A percentile compares a stretch with the other conserved stretches of the same genome.
These are phyloP conservation scores for Sigmodon hispidus DNA, from an alignment of 2,113 vertebrate species.

Conservation along the genomic window DNA sequence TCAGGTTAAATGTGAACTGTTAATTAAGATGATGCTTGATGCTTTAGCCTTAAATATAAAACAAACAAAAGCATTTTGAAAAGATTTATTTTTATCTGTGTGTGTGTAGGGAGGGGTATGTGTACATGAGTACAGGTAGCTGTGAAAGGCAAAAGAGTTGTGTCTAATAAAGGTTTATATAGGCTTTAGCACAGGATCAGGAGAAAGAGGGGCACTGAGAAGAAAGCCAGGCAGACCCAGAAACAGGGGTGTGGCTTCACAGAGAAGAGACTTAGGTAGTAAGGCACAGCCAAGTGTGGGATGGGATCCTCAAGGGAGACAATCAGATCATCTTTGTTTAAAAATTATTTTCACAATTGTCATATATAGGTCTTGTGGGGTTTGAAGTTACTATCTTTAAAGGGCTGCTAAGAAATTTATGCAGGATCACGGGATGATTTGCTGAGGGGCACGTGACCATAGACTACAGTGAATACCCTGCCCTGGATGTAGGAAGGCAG, in stretches of 20 bases:
- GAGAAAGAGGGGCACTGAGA: not conserved
- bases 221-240: not conserved
- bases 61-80: conserved; percentile 21
- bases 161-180: no score
- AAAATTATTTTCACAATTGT: not conserved
- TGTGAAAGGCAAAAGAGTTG: not conserved
- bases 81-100: not conserved
- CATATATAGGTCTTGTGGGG: no score
- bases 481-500: not conserved
- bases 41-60: conserved; percentile 35
- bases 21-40: conserved; percentile 61
- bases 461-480: not conserved
- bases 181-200: not conserved
- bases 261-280: not conserved
- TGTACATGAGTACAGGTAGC: no score
- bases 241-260: not conserved
- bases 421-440: not conserved
- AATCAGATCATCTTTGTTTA: not conserved
- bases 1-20: conserved; percentile 47
- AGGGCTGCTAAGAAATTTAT: not conserved
- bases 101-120: no score
- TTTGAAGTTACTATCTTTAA: not conserved
- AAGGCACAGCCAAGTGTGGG: not conserved
- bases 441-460: not conserved
- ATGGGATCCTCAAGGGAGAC: not conserved